These are phyloP conservation scores for Nyctibius grandis DNA, from an alignment of 2,797 vertebrate genomes.

Conservation along the genomic window DNA sequence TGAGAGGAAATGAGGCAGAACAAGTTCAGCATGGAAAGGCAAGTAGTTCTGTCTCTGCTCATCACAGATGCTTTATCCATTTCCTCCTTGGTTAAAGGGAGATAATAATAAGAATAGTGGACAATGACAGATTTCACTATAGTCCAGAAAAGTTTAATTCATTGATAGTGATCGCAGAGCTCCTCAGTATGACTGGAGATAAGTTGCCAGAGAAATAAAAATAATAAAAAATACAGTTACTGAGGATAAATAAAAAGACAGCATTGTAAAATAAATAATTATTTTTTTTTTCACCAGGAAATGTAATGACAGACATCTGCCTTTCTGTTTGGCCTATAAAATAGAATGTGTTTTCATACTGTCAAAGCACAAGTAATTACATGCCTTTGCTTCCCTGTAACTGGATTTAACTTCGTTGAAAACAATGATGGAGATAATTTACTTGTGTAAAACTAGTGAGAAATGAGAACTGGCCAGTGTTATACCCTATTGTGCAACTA, in stretches of 20 bases:
- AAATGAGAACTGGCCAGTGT: background rate
- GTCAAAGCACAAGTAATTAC: background rate
- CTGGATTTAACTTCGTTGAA: background rate
- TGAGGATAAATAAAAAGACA: background rate
- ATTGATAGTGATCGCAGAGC: background rate
- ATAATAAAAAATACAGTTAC: background rate
- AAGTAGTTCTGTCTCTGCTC: background rate
- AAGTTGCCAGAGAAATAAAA: background rate
- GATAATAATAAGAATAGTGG: background rate
- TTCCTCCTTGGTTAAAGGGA: background rate
- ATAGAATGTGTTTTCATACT: background rate
- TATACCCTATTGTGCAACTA: background rate
- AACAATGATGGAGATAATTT: background rate
- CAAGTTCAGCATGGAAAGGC: background rate
- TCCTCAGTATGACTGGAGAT: background rate
- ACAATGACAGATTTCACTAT: background rate
- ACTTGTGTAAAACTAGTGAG: background rate
- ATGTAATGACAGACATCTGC: background rate
- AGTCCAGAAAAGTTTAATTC: background rate
- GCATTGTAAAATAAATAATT: background rate
- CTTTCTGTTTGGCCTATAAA: background rate
- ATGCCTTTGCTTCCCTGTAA: background rate
- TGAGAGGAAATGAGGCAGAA: background rate
- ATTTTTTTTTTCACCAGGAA: rapidly evolving
- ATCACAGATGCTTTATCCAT: background rate